These are phyloP conservation scores for Crax fasciolata DNA, from an alignment of 2,797 vertebrate genomes.

Conservation along the genomic window DNA sequence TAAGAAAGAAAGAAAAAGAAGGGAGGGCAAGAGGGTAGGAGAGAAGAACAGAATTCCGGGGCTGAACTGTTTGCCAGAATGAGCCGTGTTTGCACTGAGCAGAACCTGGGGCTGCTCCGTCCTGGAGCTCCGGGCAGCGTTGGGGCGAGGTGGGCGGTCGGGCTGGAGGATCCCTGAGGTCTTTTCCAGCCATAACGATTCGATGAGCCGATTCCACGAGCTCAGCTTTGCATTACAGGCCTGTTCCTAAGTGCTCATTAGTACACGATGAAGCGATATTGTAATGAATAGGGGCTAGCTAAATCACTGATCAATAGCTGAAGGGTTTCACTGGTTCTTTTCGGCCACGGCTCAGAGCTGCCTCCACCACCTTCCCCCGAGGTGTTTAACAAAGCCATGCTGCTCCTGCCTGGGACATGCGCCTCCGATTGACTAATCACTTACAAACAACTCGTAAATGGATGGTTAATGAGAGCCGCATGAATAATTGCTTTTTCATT, in stretches of 20 bases:
- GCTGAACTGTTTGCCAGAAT: background rate
- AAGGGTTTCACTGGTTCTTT: background rate
- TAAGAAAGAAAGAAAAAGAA: background rate
- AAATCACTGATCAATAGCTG: constrained; percentile 53
- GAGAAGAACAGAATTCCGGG: background rate
- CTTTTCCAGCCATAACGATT: too few species aligned
- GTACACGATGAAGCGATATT: background rate
- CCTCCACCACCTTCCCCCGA: constrained; percentile 1
- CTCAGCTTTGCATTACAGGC: background rate
- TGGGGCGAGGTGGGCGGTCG: too few species aligned
- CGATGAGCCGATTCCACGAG: background rate
- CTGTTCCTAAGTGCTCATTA: constrained; percentile 8
- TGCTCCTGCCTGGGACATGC: constrained; percentile 18
- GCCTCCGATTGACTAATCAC: constrained; percentile 49
- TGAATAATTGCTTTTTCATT: constrained; percentile 70
- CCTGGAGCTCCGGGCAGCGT: too few species aligned
- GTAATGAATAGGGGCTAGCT: background rate
- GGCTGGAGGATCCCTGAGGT: too few species aligned
- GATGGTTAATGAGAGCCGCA: constrained; percentile 60
- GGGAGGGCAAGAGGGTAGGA: background rate
- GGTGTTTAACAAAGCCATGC: constrained; percentile 6
- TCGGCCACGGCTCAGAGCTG: background rate
- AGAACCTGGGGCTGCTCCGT: background rate
- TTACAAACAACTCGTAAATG: constrained; percentile 50
- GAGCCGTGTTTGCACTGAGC: background rate